Evolutionary conservation across 2,113 vertebrate species (phyloP), one percentile per base, ranked within the genome.

Genomic region (Stegostoma tigrinum): DNA sequence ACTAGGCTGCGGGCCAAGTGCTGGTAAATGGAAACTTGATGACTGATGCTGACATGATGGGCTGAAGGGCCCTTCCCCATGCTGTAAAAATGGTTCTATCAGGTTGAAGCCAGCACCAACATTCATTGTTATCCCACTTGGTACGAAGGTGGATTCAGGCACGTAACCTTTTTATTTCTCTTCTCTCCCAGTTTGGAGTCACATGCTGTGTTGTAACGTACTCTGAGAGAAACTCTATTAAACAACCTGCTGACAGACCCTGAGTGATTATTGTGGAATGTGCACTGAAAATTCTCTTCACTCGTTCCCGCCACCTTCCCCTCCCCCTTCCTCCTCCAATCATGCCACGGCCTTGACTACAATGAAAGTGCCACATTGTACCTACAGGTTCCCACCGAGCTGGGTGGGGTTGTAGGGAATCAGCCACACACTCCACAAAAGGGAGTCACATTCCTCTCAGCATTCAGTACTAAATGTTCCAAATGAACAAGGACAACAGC

Each of bases 381-480:
- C 94, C 94, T 52, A 24, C 68, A 27, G 6, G 94, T 95, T 95
- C 94, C 66, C 94, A 95, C 94, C 66, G 42, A 72, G 67, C 42
- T 30, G 67, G 67, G 67, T 52, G 67, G 67, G 94, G 94, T 48
- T 34, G 27, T 17, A 67, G n/a, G n/a, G 93, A 94, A 70, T 48
- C 93, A 72, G 67, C 94, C 68, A 72, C 67, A 95, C 89, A 95
- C 38, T 45, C 24, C 94, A 95, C 93, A 52, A 95, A 30, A 72
- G 68, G 94, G 94, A 95, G 94, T 95, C 24, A 19, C 94, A 95
- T 95, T 95, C 94, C 94, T 72, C 94, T 52, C 94, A 14, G 68
- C 94, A 30, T 95, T 95, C 94, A 95, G 94, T 30, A 95, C 94
- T 48, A 72, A 95, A 95, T 95, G 94, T 95, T 95, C 94, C 24